These are phyloP conservation scores for Euleptes europaea DNA, from an alignment of 2,113 vertebrate genomes.

Conservation along the genomic window DNA sequence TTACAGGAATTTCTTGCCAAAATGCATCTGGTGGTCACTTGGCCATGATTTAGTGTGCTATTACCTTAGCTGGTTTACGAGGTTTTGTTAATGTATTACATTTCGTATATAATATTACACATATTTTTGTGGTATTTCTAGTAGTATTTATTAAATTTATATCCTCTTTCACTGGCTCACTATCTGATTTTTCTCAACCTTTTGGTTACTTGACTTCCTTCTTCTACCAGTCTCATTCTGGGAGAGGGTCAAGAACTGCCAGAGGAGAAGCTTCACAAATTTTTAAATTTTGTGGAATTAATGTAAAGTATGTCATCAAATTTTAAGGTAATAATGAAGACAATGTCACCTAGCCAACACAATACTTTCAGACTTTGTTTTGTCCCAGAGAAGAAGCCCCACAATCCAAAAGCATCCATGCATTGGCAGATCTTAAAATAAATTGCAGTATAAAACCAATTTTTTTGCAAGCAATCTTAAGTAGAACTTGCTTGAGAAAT, in stretches of 20 bases:
- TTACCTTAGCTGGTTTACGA: too few species aligned
- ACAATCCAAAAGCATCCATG: neutral
- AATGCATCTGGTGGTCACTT: too few species aligned
- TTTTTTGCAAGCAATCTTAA: neutral
- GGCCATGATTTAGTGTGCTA: too few species aligned
- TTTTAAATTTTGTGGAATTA: neutral
- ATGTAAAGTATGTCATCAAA: neutral
- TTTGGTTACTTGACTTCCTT: neutral
- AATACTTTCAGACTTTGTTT: neutral
- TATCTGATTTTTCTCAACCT: too few species aligned
- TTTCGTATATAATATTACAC: too few species aligned
- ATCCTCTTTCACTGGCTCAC: too few species aligned
- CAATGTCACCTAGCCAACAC: neutral
- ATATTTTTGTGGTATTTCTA: too few species aligned
- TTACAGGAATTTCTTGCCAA: too few species aligned
- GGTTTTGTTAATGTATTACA: too few species aligned
- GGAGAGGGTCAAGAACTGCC: neutral
- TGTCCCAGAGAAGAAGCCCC: accelerated
- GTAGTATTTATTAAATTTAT: too few species aligned
- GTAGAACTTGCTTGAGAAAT: neutral
- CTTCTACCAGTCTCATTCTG: neutral
- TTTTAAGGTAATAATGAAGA: neutral
- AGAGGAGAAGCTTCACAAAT: neutral
- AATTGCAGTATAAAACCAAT: neutral
- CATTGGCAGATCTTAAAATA: neutral